phyloP scores from a whole-genome alignment of 2,888 invertebrate genomes.

The Nomada ruficornis region DNA sequence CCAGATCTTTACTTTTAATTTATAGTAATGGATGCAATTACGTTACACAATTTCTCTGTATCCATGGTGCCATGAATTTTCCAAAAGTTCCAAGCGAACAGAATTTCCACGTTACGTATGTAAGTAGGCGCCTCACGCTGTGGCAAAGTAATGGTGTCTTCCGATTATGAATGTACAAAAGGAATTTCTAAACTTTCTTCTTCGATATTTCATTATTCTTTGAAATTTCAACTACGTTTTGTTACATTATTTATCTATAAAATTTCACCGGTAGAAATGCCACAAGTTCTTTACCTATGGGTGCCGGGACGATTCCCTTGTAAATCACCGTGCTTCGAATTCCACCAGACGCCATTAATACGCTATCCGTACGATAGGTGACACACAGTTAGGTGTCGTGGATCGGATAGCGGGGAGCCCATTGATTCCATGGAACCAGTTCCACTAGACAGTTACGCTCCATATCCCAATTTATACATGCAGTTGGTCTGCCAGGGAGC shows the following conservation, averaged over 20 bases:
- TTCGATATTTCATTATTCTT: background rate
- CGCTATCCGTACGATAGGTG: slow-evolving; percentile 71
- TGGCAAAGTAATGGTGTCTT: too few species aligned
- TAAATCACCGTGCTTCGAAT: slow-evolving; percentile 69
- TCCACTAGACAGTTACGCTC: slow-evolving; percentile 68
- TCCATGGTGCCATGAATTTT: too few species aligned
- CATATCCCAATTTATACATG: slow-evolving; percentile 65
- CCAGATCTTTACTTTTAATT: too few species aligned
- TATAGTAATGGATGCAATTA: too few species aligned
- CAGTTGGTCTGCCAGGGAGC: slow-evolving; percentile 3
- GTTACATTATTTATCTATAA: background rate
- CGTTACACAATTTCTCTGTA: too few species aligned
- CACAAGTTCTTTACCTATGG: background rate
- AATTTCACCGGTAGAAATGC: background rate
- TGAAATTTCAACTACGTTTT: too few species aligned
- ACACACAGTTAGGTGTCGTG: slow-evolving; percentile 69
- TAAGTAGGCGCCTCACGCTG: too few species aligned
- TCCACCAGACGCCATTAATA: slow-evolving; percentile 69
- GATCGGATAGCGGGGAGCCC: slow-evolving; percentile 66
- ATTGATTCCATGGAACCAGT: slow-evolving; percentile 73
- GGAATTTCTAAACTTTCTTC: too few species aligned
- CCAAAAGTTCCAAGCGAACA: too few species aligned
- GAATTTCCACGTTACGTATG: too few species aligned
- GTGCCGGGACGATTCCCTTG: slow-evolving; percentile 35
- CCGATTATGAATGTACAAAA: too few species aligned